A percentile compares a stretch with the other conserved stretches of the same genome.
These are phyloP conservation scores for Ictalurus furcatus DNA, from an alignment of 2,113 vertebrate species.

Conservation along the genomic window DNA sequence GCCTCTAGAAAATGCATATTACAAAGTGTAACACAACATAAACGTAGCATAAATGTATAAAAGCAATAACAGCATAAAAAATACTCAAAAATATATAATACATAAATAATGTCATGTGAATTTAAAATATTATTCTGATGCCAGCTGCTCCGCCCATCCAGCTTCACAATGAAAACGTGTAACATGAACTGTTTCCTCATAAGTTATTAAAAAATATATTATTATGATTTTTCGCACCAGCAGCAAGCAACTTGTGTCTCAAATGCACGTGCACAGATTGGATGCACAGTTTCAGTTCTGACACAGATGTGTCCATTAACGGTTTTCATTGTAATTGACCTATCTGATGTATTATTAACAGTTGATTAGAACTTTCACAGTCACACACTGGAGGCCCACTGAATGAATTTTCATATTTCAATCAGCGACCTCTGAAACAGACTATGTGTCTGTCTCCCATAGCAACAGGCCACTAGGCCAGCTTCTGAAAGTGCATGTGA, in stretches of 20 bases:
- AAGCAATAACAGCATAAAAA: not conserved
- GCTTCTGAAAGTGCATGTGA: not conserved
- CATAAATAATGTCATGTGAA: too few species aligned
- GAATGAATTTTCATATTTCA: not conserved
- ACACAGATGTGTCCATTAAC: not conserved
- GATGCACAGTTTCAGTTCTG: not conserved
- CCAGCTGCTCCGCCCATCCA: not conserved
- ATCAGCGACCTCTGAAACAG: conserved; percentile 11
- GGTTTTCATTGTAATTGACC: not conserved
- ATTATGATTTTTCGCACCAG: too few species aligned
- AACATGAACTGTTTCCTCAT: not conserved
- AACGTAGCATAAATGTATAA: not conserved
- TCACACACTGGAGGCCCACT: not conserved
- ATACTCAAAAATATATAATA: too few species aligned
- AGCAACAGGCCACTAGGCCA: conserved; percentile 4
- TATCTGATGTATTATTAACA: not conserved
- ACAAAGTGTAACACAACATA: not conserved
- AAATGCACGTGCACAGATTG: not conserved
- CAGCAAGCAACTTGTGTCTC: not conserved
- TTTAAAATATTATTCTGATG: not conserved
- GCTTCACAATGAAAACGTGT: not conserved
- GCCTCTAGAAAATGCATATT: not conserved
- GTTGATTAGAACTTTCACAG: not conserved
- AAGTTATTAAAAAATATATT: too few species aligned
- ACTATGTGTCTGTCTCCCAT: conserved; percentile 29